Evolutionary conservation across 1,140 invertebrate genomes (phyloP).

Genomic region (Subanguina moxae): DNA sequence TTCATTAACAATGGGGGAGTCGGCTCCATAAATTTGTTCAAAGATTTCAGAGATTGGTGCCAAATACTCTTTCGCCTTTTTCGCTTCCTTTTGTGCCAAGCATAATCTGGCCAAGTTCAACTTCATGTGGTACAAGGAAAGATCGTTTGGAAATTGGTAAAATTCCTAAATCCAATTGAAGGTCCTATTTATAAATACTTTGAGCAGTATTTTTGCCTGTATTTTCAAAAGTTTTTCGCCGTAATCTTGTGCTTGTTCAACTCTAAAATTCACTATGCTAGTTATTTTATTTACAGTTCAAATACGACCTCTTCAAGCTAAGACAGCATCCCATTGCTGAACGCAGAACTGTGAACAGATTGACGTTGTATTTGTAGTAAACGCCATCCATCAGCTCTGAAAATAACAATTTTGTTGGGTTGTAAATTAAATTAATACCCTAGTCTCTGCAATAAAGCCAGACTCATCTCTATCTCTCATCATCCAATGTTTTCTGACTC

Average conservation of each 20-base stretch:
- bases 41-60: background rate
- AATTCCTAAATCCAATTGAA: background rate
- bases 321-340: background rate
- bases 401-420: too few species aligned
- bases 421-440: too few species aligned
- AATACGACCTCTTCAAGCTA: background rate
- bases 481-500: too few species aligned
- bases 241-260: too few species aligned
- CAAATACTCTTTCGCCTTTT: background rate
- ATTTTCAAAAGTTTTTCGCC: background rate
- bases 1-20: background rate
- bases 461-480: too few species aligned
- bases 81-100: background rate
- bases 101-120: background rate
- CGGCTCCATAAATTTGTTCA: background rate
- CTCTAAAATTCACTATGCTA: background rate
- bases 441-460: too few species aligned
- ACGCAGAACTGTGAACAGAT: constrained; percentile 12
- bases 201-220: too few species aligned
- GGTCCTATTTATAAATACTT: too few species aligned
- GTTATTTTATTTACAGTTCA: background rate
- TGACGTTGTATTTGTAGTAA: constrained; percentile 12
- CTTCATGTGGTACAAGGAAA: constrained; percentile 8
- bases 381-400: constrained; percentile 11
- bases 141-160: constrained; percentile 8